These are phyloP conservation scores for Allobates femoralis DNA, from an alignment of 2,797 vertebrate genomes.

Conservation along the genomic window DNA sequence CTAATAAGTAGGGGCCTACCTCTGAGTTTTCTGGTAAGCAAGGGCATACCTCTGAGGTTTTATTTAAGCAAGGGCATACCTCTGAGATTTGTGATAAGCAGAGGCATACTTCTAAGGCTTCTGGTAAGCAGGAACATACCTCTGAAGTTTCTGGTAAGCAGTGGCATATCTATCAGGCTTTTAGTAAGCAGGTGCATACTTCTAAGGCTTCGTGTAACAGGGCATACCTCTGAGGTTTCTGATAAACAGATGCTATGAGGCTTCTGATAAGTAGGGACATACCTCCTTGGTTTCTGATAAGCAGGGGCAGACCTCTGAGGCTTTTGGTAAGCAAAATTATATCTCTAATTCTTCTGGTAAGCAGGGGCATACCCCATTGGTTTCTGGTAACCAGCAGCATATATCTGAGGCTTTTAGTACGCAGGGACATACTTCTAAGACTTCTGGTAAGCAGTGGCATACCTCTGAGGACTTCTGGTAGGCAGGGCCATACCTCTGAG, in stretches of 20 bases:
- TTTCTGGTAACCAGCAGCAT: not conserved
- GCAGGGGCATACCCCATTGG: not conserved
- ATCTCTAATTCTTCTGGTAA: not conserved
- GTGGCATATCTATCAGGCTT: no score
- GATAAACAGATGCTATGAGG: not conserved
- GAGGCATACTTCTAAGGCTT: not conserved
- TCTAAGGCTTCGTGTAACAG: not conserved
- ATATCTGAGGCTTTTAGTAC: not conserved
- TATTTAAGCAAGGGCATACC: not conserved
- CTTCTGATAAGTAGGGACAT: not conserved
- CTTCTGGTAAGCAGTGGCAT: no score
- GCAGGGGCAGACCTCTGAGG: not conserved
- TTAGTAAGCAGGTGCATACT: not conserved
- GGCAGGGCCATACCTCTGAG: not conserved
- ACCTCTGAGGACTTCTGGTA: not conserved
- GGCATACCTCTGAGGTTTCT: not conserved
- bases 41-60: no score
- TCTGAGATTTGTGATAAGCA: not conserved
- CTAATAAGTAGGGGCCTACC: not conserved
- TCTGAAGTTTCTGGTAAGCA: not conserved
- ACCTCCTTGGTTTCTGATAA: not conserved
- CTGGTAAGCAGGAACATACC: not conserved
- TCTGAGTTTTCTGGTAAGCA: not conserved
- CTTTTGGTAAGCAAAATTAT: not conserved
- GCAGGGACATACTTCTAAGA: not conserved